Evolutionary conservation across 2,797 vertebrate genomes (phyloP).

Genomic region (Eidolon dupreanum): DNA sequence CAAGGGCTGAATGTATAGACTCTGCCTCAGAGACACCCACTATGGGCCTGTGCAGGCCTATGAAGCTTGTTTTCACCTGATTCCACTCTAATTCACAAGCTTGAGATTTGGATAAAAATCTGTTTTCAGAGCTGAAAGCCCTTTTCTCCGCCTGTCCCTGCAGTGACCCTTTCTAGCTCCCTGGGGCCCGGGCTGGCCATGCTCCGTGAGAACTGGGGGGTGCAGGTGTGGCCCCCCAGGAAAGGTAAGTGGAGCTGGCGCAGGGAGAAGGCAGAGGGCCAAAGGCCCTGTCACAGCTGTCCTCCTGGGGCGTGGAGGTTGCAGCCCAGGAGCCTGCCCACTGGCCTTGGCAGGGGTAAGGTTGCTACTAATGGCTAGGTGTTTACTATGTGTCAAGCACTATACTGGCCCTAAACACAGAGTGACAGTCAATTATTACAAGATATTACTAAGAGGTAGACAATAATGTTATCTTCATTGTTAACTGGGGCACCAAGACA

Average conservation of each 20-base stretch:
- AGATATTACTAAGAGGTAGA: not conserved
- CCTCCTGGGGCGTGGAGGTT: not conserved
- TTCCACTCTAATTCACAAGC: conserved; percentile 29
- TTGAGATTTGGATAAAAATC: conserved; percentile 32
- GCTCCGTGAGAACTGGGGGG: conserved; percentile 43
- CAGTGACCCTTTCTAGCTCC: conserved; percentile 13
- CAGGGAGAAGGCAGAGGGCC: not conserved
- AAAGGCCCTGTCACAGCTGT: not conserved
- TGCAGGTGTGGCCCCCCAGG: not conserved
- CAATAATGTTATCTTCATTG: not conserved
- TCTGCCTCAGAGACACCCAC: not conserved
- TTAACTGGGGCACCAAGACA: not conserved
- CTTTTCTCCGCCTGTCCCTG: not conserved
- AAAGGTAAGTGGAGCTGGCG: not conserved
- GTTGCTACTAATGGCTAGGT: not conserved
- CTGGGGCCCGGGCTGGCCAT: not conserved
- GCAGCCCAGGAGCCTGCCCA: not conserved
- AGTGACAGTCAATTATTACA: not conserved
- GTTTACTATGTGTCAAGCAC: not conserved
- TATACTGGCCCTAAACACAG: not conserved
- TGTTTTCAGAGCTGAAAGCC: conserved; percentile 21
- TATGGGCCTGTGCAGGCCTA: conserved; percentile 13
- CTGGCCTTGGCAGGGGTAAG: not conserved
- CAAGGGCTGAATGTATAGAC: not conserved
- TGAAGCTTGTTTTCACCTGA: not conserved